These are phyloP conservation scores for Haliaeetus leucogaster DNA, from an alignment of 2,113 vertebrate genomes.

Conservation along the genomic window DNA sequence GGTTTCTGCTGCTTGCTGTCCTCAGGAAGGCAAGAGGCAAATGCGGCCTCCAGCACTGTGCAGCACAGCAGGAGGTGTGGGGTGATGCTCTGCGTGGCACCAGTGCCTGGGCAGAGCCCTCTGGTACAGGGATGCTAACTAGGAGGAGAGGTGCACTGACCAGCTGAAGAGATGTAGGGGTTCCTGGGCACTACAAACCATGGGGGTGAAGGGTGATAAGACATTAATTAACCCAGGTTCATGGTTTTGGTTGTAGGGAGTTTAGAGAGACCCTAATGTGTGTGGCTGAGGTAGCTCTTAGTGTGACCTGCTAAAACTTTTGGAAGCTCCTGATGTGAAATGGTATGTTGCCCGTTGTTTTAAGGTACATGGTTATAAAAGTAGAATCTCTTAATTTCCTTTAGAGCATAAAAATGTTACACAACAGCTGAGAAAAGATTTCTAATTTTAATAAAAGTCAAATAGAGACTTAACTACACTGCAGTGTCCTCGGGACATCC, in stretches of 20 bases:
- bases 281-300: background rate
- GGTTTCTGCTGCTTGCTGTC: background rate
- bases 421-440: constrained; percentile 8
- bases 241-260: background rate
- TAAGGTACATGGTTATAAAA: background rate
- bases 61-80: background rate
- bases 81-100: background rate
- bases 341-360: background rate
- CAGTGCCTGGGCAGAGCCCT: background rate
- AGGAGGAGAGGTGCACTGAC: background rate
- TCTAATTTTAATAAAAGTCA: constrained; percentile 39
- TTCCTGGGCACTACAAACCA: background rate
- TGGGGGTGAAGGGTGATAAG: background rate
- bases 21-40: rapidly evolving
- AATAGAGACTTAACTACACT: background rate
- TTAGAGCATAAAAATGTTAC: background rate
- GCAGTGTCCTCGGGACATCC: constrained; percentile 9
- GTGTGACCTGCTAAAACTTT: background rate
- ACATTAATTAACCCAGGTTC: background rate
- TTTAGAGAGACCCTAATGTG: background rate
- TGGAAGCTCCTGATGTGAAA: background rate
- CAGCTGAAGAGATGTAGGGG: background rate
- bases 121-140: rapidly evolving
- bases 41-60: background rate
- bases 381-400: constrained; percentile 7